Base-by-base conservation (phyloP, 2,797 vertebrate species). In the Australoheros facetus region DNA sequence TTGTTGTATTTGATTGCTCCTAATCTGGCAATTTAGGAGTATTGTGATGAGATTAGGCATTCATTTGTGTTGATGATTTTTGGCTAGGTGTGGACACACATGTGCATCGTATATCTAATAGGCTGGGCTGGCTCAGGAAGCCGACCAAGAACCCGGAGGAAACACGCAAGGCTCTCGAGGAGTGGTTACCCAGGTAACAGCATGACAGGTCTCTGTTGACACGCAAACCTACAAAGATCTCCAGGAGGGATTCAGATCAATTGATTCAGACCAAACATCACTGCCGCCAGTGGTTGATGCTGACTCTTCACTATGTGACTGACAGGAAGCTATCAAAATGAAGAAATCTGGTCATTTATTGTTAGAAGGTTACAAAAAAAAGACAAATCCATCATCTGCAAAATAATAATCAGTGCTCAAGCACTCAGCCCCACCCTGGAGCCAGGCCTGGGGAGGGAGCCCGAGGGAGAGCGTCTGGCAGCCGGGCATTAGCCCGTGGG, bases 31-130 rank as follows among this genome's bases (percentile, higher is more conserved):
- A 45, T 2, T 28, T 17, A 17, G 14, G 0, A 45, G 21, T 26
- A 26, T 64, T 64, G 5, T 69, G 42, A 30, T 48, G 42, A 69
- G 62, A 51, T 26, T 51, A 51, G 42, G 26, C 17, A 19, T 28
- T 71, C 0, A 73, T 51, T 42, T 14, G 5, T 66, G 23, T 10
- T 76, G 23, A 26, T 59, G 1, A 14, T 77, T 39, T 69, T 21
- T 55, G 19, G 60, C 26, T 13, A 99, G 98, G 98, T 2, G 98
- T 99, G 91, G 98, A 99, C 94, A 99, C 98, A 17, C 98, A 99
- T 0, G 98, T 99, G 77, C 98, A 99, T 89, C 96, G 98, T 56
- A 99, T 99, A 79, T 87, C 96, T 2, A 98, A 98, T 88, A 93
- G 98, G 32, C 94, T 99, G 80, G 88, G 94, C 70, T 99, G 98